Evolutionary conservation across 2,888 invertebrate species (phyloP).

Genomic region (Xylophagus ater): DNA sequence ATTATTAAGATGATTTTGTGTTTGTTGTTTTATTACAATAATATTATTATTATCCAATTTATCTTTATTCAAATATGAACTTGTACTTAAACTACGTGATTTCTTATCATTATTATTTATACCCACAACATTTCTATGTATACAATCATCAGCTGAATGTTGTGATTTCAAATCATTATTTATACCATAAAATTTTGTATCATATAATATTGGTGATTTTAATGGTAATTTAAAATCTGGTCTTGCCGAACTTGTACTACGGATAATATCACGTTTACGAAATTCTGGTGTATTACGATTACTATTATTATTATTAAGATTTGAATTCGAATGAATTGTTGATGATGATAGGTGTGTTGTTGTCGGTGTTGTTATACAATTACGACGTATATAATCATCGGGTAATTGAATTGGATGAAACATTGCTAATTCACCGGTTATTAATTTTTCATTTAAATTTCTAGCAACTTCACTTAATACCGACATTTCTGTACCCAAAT

Average conservation of each 20-base stretch:
- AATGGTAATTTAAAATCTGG: neutral
- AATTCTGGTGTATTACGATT: conserved; percentile 13
- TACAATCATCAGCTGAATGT: conserved; percentile 20
- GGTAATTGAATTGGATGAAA: conserved; percentile 1
- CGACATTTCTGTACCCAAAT: conserved; percentile 20
- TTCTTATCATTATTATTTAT: conserved; percentile 9
- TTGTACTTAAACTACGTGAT: conserved; percentile 17
- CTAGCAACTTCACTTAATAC: conserved; percentile 18
- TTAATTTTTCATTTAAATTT: conserved; percentile 19
- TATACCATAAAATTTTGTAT: neutral
- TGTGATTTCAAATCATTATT: conserved; percentile 10
- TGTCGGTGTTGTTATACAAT: conserved; percentile 4
- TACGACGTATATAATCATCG: neutral
- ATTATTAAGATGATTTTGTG: too few relatives aligned
- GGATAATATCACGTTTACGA: conserved; percentile 9
- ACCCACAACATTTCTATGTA: conserved; percentile 5
- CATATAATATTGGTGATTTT: conserved; percentile 5
- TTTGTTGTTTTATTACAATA: too few relatives aligned
- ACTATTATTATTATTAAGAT: conserved; percentile 9
- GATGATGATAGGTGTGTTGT: conserved; percentile 2
- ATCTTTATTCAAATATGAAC: conserved; percentile 13
- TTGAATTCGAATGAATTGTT: too few relatives aligned
- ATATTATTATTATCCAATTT: too few relatives aligned
- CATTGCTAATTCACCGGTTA: conserved; percentile 12
- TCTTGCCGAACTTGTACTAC: neutral